A percentile compares a stretch with the other conserved stretches of the same genome.
phyloP scores from a whole-genome alignment of 1,140 invertebrate genomes.

The Zaprionus davidi region DNA sequence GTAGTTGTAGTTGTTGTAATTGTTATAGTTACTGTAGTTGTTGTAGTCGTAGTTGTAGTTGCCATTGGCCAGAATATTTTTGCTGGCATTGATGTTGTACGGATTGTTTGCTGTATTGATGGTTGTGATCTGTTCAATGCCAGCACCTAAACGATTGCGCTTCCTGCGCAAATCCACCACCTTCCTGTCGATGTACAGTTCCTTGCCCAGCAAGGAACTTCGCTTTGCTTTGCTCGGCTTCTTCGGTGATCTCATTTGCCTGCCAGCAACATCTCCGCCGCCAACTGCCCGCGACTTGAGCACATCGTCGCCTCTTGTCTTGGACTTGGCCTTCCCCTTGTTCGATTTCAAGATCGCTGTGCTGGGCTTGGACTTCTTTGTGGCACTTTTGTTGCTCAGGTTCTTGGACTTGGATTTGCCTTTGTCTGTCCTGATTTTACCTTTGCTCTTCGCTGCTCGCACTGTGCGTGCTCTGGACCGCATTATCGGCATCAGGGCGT shows the following conservation, averaged over 20 bases:
- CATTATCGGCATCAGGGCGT: not conserved
- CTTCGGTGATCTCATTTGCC: not conserved
- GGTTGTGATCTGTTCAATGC: not conserved
- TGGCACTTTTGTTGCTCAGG: not conserved
- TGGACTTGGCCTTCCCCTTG: not conserved
- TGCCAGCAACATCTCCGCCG: not conserved
- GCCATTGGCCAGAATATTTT: not conserved
- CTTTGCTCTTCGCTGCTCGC: not conserved
- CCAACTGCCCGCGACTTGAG: not conserved
- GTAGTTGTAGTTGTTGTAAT: not conserved
- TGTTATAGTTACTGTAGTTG: not conserved
- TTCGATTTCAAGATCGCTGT: not conserved
- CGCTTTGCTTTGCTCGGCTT: not conserved
- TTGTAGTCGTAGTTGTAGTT: conserved; percentile 2
- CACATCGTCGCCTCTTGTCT: not conserved
- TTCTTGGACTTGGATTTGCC: not conserved
- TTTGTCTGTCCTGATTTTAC: not conserved
- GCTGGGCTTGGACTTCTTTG: not conserved
- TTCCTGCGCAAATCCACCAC: not conserved
- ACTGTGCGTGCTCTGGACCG: not conserved
- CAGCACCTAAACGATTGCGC: not conserved
- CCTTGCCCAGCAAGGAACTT: not conserved
- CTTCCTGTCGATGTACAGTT: not conserved
- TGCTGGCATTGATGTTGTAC: too few relatives aligned
- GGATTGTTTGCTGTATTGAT: not conserved